These are phyloP conservation scores for Euclidia mi DNA, from an alignment of 2,888 invertebrate species.

Conservation along the genomic window DNA sequence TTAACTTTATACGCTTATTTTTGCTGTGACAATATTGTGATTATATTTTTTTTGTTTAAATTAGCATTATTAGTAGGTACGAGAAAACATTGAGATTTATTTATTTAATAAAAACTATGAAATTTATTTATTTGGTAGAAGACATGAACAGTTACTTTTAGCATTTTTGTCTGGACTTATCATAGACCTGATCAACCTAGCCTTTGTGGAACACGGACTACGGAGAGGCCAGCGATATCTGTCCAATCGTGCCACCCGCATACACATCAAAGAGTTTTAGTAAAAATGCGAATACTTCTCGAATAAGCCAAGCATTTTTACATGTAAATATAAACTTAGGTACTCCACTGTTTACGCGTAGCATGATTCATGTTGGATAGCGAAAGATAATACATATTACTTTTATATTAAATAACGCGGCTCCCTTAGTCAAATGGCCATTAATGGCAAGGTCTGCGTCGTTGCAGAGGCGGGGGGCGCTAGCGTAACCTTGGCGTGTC, in stretches of 20 bases:
- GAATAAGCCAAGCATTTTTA: not conserved
- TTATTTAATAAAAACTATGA: not conserved
- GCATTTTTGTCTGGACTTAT: slow-evolving; percentile 4
- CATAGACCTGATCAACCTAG: not conserved
- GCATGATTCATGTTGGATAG: slow-evolving; percentile 25
- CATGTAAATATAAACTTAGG: slow-evolving; percentile 10
- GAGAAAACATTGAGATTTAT: no score
- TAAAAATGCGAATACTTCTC: not conserved
- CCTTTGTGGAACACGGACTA: slow-evolving; percentile 4
- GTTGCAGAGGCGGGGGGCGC: slow-evolving; percentile 45
- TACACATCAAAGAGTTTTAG: not conserved
- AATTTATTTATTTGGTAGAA: not conserved
- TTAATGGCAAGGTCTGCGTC: slow-evolving; percentile 36
- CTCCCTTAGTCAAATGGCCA: slow-evolving; percentile 36
- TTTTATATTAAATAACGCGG: slow-evolving; percentile 33
- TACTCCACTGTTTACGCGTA: slow-evolving; percentile 16
- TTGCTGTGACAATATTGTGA: no score
- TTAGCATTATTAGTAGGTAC: no score
- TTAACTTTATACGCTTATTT: no score
- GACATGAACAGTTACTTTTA: not conserved
- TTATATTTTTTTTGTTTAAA: no score
- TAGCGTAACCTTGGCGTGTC: slow-evolving; percentile 61
- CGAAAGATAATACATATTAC: slow-evolving; percentile 21
- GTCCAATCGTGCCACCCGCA: not conserved
- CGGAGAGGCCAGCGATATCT: slow-evolving; percentile 1